A percentile compares a stretch with the other conserved stretches of the same genome.
Conservation (phyloP, 1,140 invertebrate genomes). For the Cheumatopsyche charites region DNA sequence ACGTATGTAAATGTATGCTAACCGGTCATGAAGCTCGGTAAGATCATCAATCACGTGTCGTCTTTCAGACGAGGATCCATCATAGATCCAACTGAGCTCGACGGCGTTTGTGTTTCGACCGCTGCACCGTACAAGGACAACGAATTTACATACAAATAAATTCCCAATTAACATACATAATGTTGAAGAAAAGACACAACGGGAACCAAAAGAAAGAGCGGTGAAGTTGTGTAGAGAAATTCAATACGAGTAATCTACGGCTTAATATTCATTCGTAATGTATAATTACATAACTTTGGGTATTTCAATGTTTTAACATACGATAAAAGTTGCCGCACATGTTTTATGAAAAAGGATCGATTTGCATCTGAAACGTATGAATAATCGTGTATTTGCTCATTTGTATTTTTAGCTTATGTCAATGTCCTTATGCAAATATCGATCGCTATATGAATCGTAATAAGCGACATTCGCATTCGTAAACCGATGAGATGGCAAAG, state of each 20-base stretch:
- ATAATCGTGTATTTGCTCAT: neutral
- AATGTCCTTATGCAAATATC: conserved; percentile 21
- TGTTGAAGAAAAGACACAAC: too few species aligned
- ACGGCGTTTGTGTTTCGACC: neutral
- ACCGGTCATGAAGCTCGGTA: neutral
- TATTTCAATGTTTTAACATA: too few species aligned
- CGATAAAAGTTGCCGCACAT: neutral
- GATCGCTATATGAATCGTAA: conserved; percentile 7
- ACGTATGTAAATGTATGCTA: conserved; percentile 24
- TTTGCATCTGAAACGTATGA: conserved; percentile 1
- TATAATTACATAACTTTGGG: too few species aligned
- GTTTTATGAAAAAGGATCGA: neutral
- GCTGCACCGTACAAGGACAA: conserved; percentile 20
- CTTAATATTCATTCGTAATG: too few species aligned
- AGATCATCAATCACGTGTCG: conserved; percentile 11
- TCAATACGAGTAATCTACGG: too few species aligned
- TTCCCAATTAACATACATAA: too few species aligned
- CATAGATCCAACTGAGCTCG: neutral
- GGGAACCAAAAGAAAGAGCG: too few species aligned
- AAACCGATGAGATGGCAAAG: neutral
- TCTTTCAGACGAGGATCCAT: neutral
- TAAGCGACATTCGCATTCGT: neutral
- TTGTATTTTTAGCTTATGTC: conserved; percentile 1
- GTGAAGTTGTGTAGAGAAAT: too few species aligned
- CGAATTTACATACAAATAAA: conserved; percentile 16